Percentiles rank a stretch among this genome's conserved stretches.
These are phyloP conservation scores for Tinamus guttatus DNA, from an alignment of 2,113 vertebrate species.

Conservation along the genomic window DNA sequence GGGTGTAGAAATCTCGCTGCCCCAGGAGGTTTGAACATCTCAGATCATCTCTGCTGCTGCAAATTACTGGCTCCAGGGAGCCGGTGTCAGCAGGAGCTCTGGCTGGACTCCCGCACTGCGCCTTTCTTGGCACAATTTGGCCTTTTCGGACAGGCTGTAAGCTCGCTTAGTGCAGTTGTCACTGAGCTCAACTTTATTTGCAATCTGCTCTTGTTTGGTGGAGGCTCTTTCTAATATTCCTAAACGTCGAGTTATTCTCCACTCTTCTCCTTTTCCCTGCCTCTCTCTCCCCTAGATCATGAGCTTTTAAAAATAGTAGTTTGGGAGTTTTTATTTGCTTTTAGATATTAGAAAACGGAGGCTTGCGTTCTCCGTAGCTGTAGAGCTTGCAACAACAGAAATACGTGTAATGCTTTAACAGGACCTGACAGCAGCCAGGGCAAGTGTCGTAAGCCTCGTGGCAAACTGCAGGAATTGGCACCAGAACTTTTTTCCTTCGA, in stretches of 20 bases:
- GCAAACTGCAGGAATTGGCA: background rate
- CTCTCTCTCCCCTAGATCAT: background rate
- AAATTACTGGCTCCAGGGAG: background rate
- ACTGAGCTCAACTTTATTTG: background rate
- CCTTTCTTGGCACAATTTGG: background rate
- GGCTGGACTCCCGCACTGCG: background rate
- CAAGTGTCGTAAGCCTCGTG: background rate
- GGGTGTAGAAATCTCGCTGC: background rate
- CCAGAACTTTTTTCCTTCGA: background rate
- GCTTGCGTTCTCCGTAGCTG: background rate
- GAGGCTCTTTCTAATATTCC: background rate
- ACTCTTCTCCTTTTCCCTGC: background rate
- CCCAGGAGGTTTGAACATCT: background rate
- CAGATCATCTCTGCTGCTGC: background rate
- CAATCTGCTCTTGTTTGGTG: background rate
- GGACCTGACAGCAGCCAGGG: background rate
- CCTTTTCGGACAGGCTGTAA: background rate
- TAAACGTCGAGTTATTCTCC: fast-evolving
- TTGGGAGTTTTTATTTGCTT: background rate
- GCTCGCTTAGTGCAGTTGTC: background rate
- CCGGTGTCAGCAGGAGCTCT: background rate
- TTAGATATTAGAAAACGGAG: background rate
- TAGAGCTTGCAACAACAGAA: background rate
- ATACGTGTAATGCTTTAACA: background rate
- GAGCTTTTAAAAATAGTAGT: background rate